Conservation (phyloP, 1,140 invertebrate genomes). For the Leptinotarsa defecta region DNA sequence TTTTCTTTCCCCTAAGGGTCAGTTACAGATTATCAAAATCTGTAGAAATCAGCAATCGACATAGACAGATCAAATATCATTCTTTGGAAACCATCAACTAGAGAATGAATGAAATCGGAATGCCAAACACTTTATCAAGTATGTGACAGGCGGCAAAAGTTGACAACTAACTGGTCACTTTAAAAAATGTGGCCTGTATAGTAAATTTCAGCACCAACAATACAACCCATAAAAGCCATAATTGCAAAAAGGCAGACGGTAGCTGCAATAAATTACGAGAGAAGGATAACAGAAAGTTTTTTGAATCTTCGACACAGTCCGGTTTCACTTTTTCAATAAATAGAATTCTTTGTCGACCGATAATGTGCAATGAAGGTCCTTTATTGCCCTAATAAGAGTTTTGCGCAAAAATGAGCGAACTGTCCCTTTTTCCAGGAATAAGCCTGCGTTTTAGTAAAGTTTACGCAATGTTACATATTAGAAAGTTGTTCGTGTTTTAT, state of each 20-base stretch:
- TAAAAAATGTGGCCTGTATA: conserved; percentile 27
- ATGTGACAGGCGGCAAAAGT: conserved; percentile 10
- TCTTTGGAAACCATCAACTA: background rate
- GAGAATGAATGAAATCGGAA: background rate
- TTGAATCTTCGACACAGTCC: conserved; percentile 16
- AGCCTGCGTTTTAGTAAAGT: conserved; percentile 9
- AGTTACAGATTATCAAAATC: too few relatives aligned
- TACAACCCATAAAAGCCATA: conserved; percentile 26
- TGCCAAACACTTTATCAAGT: conserved; percentile 19
- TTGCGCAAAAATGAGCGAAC: conserved; percentile 26
- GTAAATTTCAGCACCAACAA: conserved; percentile 26
- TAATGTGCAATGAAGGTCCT: conserved; percentile 30
- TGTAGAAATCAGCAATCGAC: too few relatives aligned
- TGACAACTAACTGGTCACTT: conserved; percentile 12
- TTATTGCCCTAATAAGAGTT: conserved; percentile 25
- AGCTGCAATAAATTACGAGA: conserved; percentile 19
- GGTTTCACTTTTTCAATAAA: conserved; percentile 32
- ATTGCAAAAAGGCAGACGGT: conserved; percentile 33
- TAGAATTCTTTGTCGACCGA: conserved; percentile 28
- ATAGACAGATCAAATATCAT: too few relatives aligned
- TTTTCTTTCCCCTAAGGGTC: too few relatives aligned
- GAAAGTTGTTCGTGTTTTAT: background rate
- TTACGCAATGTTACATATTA: conserved; percentile 12
- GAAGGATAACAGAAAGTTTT: conserved; percentile 21
- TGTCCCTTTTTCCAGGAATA: conserved; percentile 17